These are phyloP conservation scores for Helarctos malayanus DNA, from an alignment of 2,797 vertebrate species.

Conservation along the genomic window DNA sequence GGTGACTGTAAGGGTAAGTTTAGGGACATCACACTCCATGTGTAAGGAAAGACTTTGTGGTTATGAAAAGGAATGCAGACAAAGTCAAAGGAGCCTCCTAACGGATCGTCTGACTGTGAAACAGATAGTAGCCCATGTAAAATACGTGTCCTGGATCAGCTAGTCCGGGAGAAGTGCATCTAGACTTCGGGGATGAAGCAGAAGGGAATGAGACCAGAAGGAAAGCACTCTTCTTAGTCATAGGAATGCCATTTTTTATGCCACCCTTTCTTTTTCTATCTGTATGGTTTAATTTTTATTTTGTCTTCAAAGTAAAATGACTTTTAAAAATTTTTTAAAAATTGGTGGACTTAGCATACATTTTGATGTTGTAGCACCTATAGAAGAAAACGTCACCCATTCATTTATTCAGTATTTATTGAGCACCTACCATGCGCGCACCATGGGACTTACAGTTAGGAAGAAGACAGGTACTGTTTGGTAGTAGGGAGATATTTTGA, in stretches of 20 bases:
- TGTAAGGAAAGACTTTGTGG: background rate
- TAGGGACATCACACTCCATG: background rate
- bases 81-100: background rate
- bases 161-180: background rate
- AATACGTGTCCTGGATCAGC: fast-evolving
- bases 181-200: fast-evolving
- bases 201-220: background rate
- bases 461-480: background rate
- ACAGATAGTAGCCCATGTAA: background rate
- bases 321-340: background rate
- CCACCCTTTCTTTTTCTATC: background rate
- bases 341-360: background rate
- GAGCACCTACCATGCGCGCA: background rate
- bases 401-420: background rate
- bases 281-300: background rate
- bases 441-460: background rate
- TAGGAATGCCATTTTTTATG: background rate
- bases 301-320: background rate
- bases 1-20: background rate
- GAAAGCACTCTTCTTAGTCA: background rate
- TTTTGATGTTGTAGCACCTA: background rate
- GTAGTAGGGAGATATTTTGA: background rate
- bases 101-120: background rate
- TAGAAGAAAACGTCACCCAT: background rate
- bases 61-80: background rate